Evolutionary conservation across 2,888 invertebrate species (phyloP).

Genomic region (Alcis repandata): DNA sequence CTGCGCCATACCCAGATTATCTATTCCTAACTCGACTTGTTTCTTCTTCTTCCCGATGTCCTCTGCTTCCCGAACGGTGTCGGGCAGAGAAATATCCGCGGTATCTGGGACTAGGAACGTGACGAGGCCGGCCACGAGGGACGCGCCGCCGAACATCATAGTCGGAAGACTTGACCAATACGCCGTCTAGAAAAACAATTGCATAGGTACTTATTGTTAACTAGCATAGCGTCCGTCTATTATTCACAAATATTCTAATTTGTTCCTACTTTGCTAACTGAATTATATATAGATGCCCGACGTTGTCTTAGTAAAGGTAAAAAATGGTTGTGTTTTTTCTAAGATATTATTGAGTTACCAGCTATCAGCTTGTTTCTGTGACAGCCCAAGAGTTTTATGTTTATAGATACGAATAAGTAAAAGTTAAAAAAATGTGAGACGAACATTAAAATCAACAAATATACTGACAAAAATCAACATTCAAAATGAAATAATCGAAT

Average conservation of each 20-base stretch:
- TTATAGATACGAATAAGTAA: too few relatives aligned
- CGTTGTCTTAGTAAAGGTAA: too few relatives aligned
- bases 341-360: too few relatives aligned
- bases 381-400: too few relatives aligned
- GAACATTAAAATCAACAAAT: too few relatives aligned
- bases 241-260: background rate
- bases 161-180: conserved; percentile 74
- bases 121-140: conserved; percentile 65
- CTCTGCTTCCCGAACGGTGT: conserved; percentile 72
- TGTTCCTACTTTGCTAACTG: background rate
- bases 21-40: conserved; percentile 23
- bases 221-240: background rate
- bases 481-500: too few relatives aligned
- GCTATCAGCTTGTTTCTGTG: too few relatives aligned
- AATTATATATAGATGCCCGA: too few relatives aligned
- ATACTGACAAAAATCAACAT: too few relatives aligned
- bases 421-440: too few relatives aligned
- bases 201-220: background rate
- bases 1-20: conserved; percentile 38
- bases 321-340: too few relatives aligned
- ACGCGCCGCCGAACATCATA: conserved; percentile 64
- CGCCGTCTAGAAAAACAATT: conserved; percentile 66
- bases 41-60: conserved; percentile 57
- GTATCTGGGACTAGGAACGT: conserved; percentile 73
- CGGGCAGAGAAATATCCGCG: conserved; percentile 65